Base-by-base conservation (phyloP, 1,140 invertebrate genomes). In the Heliothis virescens region DNA sequence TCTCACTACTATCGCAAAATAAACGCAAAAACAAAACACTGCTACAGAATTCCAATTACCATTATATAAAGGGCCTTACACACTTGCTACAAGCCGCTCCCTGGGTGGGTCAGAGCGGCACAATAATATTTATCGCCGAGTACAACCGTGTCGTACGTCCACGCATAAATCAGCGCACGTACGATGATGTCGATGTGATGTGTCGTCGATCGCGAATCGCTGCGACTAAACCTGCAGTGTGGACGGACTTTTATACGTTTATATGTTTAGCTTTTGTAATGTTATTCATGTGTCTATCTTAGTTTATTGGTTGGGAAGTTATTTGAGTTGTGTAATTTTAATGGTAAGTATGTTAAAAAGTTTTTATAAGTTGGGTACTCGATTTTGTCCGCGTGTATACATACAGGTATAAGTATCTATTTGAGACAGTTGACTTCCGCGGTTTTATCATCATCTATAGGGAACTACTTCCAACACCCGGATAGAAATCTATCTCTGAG, bases 121-220 rank as follows among this genome's bases (percentile, higher is more conserved):
- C 85, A 83, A 83, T 87, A 85, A 83, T 87, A 87, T 89, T 86
- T 87, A 89, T 89, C 82, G 82, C 78, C 81, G 82, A 3, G 82
- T 41, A 59, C 83, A 79, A 79, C 57, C 84, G 83, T 85, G 85
- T 88, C 81, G 82, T 79, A 55, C 67, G 74, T 85, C 76, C 71
- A 69, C 81, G 82, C 81, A 87, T 89, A 87, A 89, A 87, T 89
- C 87, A 87, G 83, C 82, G 57, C 78, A 79, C 72, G 75, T 82
- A 74, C 80, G 26, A 59, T 71, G 26, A 59, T 60, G 65, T 65
- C 62, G 76, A 67, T 69, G 62, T 69, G 78, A 34, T 60, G 75
- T 79, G 80, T 82, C 81, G 72, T 72, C 72, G 79, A 74, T 55
- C 55, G 60, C 65, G 67, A 26, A 73, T 75, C 79, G 78, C 60